Evolutionary conservation across 1,140 invertebrate species (phyloP).

Genomic region (Diuraphis noxia): DNA sequence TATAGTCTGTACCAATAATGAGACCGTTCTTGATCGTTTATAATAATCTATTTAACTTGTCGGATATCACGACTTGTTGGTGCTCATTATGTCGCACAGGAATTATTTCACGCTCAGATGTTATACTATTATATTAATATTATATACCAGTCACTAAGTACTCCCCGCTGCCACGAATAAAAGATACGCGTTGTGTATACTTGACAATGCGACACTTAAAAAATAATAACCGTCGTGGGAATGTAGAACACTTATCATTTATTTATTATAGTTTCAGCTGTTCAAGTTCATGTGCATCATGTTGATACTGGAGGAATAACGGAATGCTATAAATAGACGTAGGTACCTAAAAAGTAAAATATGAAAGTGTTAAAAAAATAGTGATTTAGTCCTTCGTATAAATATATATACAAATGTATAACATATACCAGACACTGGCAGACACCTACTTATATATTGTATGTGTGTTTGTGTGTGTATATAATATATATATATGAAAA

Average conservation of each 20-base stretch:
- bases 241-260: slow-evolving; percentile 40
- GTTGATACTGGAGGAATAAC: slow-evolving; percentile 4
- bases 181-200: slow-evolving; percentile 9
- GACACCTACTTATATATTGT: background rate
- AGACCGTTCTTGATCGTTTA: background rate
- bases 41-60: slow-evolving; percentile 29
- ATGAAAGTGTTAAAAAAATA: background rate
- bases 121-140: background rate
- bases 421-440: background rate
- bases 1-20: background rate
- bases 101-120: slow-evolving; percentile 39
- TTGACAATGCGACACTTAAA: slow-evolving; percentile 48
- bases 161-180: background rate
- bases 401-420: background rate
- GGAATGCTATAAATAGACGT: background rate
- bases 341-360: background rate
- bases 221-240: slow-evolving; percentile 41
- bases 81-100: slow-evolving; percentile 8
- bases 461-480: background rate
- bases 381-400: background rate
- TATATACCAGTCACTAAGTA: slow-evolving; percentile 2
- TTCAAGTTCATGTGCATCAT: background rate
- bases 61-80: slow-evolving; percentile 29
- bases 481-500: background rate
- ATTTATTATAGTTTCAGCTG: slow-evolving; percentile 43